Evolutionary conservation across 2,113 vertebrate genomes (phyloP), one percentile per base, ranked within the genome.

Genomic region (Amphilophus citrinellus): DNA sequence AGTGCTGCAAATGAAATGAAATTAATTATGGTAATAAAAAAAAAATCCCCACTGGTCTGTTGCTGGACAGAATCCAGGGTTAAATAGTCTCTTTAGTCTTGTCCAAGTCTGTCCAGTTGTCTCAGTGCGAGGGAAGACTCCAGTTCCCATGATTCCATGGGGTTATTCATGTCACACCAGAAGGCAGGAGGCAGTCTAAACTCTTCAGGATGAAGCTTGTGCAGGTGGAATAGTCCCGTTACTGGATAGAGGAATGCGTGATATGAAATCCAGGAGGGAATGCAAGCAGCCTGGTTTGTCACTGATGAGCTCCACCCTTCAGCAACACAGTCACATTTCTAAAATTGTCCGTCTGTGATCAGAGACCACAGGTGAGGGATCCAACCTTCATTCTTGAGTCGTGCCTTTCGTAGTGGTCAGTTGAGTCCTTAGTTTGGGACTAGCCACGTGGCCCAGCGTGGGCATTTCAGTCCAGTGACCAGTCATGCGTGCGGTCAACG

Each of bases 41-140:
- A 77, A 89, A 93, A 84, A 39, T 83, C 84, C 65, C 84, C 66
- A 15, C 84, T 91, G 88, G 87, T 93, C 91, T 89, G 87, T 88
- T 89, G 83, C 91, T 88, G 79, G 87, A 93, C 90, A 93, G 87
- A 92, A 86, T 86, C 87, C 89, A 91, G 82, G 81, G 87, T 91
- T 89, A 84, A 87, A 91, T 77, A 89, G 90, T 93, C 88, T 89
- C 42, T 76, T 87, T 91, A 83, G 92, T 93, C 84, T 90, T 20
- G 89, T 93, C 91, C 78, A 93, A 92, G 93, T 95, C 87, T 88
- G 92, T 96, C 93, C 80, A 92, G 86, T 92, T 88, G 92, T 94
- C 93, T 95, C 94, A 95, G 96, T 95, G 94, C 89, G 87, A 92
- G 90, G 94, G 93, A 94, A 95, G 95, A 96, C 93, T 94, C 92